These are phyloP conservation scores for Rhamnusium bicolor DNA, from an alignment of 2,888 invertebrate species.

Conservation along the genomic window DNA sequence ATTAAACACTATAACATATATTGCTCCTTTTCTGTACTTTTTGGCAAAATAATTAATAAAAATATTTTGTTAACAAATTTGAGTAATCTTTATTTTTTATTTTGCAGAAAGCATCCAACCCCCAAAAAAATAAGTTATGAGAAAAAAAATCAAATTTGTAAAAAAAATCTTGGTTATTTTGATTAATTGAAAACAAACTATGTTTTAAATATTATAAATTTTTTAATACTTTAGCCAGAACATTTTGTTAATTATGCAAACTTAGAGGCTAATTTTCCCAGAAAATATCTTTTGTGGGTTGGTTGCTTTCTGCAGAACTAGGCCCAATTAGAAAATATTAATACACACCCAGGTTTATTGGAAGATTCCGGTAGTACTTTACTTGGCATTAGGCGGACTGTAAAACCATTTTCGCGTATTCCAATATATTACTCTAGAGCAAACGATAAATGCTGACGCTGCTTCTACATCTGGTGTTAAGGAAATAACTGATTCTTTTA, in stretches of 20 bases:
- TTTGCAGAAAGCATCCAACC: background rate
- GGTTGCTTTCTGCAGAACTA: background rate
- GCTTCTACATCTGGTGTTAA: constrained; percentile 51
- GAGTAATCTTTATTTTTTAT: constrained; percentile 1
- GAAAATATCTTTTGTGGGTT: background rate
- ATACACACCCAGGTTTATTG: constrained; percentile 57
- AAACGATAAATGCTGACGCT: constrained; percentile 47
- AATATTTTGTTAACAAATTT: background rate
- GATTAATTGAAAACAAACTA: background rate
- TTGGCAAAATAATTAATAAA: background rate
- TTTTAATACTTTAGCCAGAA: background rate
- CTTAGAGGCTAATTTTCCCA: background rate
- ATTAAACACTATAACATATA: background rate
- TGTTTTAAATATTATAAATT: background rate
- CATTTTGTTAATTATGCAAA: background rate
- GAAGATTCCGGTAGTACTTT: too few relatives aligned
- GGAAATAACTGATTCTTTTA: constrained; percentile 53
- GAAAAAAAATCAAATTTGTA: background rate
- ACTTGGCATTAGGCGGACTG: constrained; percentile 27
- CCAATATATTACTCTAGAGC: constrained; percentile 50
- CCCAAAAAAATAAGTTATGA: background rate
- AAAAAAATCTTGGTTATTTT: constrained; percentile 1
- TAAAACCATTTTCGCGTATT: constrained; percentile 49
- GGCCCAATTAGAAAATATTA: background rate
- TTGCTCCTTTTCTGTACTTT: background rate